Base-by-base conservation (phyloP, 2,888 invertebrate species). In the Hemistola chrysoprasaria region DNA sequence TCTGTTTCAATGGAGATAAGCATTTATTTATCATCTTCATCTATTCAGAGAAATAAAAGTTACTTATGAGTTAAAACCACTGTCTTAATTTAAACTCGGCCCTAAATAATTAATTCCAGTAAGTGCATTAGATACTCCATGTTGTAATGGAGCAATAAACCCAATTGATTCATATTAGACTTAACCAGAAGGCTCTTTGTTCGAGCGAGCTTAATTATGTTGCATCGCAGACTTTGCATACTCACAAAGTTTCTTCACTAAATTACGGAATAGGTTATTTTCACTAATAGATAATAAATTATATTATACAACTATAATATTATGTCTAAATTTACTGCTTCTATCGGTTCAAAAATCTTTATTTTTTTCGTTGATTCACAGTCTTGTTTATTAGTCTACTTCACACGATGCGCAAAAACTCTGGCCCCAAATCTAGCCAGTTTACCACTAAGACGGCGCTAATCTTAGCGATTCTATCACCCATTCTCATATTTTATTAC, bases 71-170 rank as follows among this genome's bases (percentile, higher is more conserved):
- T n/a, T n/a, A n/a, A n/a, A n/a, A n/a, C n/a, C n/a, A n/a, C n/a
- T n/a, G n/a, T n/a, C n/a, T n/a, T 16, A 16, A 3, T 16, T 3
- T 16, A 16, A 16, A 3, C 4, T 4, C 16, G 4, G 16, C 16
- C 16, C n/a, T n/a, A n/a, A n/a, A n/a, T n/a, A n/a, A 16, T 4
- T 4, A 16, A 16, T 60, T 58, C 61, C 61, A 55, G 51, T 28
- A 20, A 27, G 41, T 42, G 50, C 58, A 60, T 56, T 56, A 16
- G 59, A 56, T 47, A 41, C 33, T 16, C 7, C 5, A 21, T 25
- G 42, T 34, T 43, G 38, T 44, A 43, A 40, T 46, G 38, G 38
- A 38, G 31, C 28, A 41, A 44, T 44, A 28, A 41, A 36, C 35
- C 27, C 41, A 44, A 47, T 47, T 47, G 36, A 21, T 16, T 47